Percentiles rank a stretch among this genome's conserved stretches.
Evolutionary conservation across 2,888 invertebrate species (phyloP).

Genomic region (Leptopilina myrica): DNA sequence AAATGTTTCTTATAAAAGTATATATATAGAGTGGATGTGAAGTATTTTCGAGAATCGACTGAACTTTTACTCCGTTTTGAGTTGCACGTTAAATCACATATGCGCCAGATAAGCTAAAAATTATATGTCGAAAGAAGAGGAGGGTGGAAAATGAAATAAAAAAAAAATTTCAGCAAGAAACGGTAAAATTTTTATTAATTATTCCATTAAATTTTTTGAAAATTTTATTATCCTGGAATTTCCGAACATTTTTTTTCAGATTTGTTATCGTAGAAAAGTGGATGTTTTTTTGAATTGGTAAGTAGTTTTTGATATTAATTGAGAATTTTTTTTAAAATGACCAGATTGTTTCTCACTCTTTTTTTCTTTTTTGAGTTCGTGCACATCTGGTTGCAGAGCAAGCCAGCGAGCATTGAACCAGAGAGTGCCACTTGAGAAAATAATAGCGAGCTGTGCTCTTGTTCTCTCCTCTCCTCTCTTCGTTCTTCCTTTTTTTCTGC

Average conservation of each 20-base stretch:
- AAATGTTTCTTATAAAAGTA: no score
- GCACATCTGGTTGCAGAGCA: slow-evolving; percentile 74
- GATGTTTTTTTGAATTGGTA: neutral
- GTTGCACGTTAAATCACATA: slow-evolving; percentile 36
- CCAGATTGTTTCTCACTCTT: slow-evolving; percentile 20
- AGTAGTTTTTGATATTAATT: neutral
- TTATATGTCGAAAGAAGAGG: neutral
- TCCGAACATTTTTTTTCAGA: neutral
- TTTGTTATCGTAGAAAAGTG: neutral
- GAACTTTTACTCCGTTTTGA: slow-evolving; percentile 31
- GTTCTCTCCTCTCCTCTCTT: slow-evolving; percentile 54
- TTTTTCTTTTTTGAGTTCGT: slow-evolving; percentile 52
- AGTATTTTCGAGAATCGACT: neutral
- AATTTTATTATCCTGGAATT: no score
- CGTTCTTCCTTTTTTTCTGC: slow-evolving; percentile 53
- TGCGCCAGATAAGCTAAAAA: slow-evolving; percentile 21
- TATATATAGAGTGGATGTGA: neutral
- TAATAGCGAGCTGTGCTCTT: slow-evolving; percentile 74
- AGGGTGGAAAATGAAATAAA: slow-evolving; percentile 1
- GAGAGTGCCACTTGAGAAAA: slow-evolving; percentile 76
- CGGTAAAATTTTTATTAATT: neutral
- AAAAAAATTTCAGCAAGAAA: slow-evolving; percentile 28
- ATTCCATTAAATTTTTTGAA: no score
- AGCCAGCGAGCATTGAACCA: slow-evolving; percentile 74
- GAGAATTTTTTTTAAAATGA: neutral